These are phyloP conservation scores for Gambusia affinis DNA, from an alignment of 2,113 vertebrate genomes.

Conservation along the genomic window DNA sequence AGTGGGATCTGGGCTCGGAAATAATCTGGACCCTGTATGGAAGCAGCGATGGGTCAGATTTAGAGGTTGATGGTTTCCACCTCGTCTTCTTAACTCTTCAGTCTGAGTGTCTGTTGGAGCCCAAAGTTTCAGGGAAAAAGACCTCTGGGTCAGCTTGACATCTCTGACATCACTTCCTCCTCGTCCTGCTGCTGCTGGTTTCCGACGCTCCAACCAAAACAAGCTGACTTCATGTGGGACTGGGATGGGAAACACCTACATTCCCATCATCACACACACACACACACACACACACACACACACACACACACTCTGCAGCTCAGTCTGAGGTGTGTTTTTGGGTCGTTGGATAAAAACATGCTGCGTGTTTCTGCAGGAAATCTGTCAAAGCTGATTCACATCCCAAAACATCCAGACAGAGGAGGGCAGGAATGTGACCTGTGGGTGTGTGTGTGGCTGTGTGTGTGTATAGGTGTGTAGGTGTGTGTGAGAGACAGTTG, in stretches of 20 bases:
- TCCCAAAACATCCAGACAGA: background rate
- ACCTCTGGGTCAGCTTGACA: too few species aligned
- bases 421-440: conserved; percentile 9
- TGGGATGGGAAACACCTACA: conserved; percentile 20
- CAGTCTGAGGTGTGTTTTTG: background rate
- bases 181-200: conserved; percentile 6
- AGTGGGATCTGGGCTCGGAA: too few species aligned
- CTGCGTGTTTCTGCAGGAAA: conserved; percentile 13
- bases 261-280: conserved; percentile 4
- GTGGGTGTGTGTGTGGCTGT: background rate
- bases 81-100: too few species aligned
- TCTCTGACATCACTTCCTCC: too few species aligned
- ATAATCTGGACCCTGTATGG: too few species aligned
- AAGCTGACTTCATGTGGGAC: conserved; percentile 49
- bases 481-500: background rate
- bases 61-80: background rate
- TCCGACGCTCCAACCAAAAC: conserved; percentile 53
- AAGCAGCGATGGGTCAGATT: too few species aligned
- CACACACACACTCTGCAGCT: conserved; percentile 12
- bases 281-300: background rate
- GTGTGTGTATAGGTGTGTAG: too few species aligned
- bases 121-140: too few species aligned
- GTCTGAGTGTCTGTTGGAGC: too few species aligned
- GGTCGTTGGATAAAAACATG: background rate
- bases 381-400: conserved; percentile 27